Evolutionary conservation across 2,888 invertebrate genomes (phyloP), one percentile per base, ranked within the genome.

Genomic region (Patella caerulea): DNA sequence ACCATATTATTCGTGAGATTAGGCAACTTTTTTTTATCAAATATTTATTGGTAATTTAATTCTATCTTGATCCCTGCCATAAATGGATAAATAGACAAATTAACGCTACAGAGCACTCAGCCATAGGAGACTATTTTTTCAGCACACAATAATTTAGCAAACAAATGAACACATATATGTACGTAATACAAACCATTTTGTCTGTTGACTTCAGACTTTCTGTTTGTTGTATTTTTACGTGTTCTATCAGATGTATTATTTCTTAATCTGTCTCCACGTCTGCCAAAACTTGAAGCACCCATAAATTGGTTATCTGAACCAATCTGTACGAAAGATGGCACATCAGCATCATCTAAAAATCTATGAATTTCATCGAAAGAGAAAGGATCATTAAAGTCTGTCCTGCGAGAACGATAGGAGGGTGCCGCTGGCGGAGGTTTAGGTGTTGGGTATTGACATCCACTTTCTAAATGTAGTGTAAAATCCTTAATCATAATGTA

Each of bases 401-500:
- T 17, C 59, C 69, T 59, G 29, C 72, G 14, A 77, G 34, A 3
- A 24, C 59, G 34, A 15, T 45, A n/a, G 53, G 75, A 17, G 7
- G 34, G 71, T 52, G 65, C 45, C 15, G 56, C 34, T 11, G 78
- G 24, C 15, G 77, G 65, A 7, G 83, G 78, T 78, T 80, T 82
- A 17, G 79, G 79, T 34, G 78, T 81, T 5, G 88, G 86, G 71
- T 84, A 88, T 34, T 79, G 78, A 80, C 90, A 90, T 71, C 85
- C 83, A 45, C 84, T 94, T 19, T 83, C 84, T 17, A 94, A 94
- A 88, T 95, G 95, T 89, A 94, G 94, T 78, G 94, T 93, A 55
- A 93, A 93, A 91, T 95, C 94, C 89, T 94, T 94, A 87, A 94
- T 93, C 94, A 95, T 95, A 80, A 95, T 94, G 87, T 94, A 94